Base-by-base conservation (phyloP, 2,797 vertebrate genomes). In the Corythornis leucogaster region DNA sequence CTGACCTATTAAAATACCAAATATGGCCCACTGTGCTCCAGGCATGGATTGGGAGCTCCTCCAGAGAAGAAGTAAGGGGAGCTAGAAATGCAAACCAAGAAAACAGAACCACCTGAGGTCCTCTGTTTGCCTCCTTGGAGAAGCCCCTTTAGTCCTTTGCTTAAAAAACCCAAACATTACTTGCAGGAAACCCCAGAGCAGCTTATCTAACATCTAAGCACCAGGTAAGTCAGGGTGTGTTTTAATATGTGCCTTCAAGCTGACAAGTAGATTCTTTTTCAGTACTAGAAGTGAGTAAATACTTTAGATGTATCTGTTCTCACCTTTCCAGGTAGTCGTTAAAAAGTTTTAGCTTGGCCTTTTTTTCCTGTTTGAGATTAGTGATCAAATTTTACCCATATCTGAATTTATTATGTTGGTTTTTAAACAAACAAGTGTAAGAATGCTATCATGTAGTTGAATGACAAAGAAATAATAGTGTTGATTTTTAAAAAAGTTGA, bases 41-140 rank as follows among this genome's bases (percentile, higher is more conserved):
- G 70, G 6, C 1, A 3, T 1, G 5, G 19, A 7, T 3, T 18
- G 14, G 17, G 22, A 66, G 3, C 19, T 40, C 2, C 18, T n/a
- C 17, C 4, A 35, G 50, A 40, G 38, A 1, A 66, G 17, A 55
- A 6, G 4, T 26, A 31, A 28, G 42, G 16, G 10, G 9, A 59
- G 24, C 7, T 28, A 35, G 19, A 67, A 88, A 67, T 33, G 42
- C 4, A 69, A 40, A 26, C 26, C 21, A 28, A 63, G 43, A 31
- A 53, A 81, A 8, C 5, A 55, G 55, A 12, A n/a, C 12, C 12
- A 43, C 38, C 15, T 67, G 62, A 85, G 25, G 14, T 51, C 12
- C 11, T 43, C 25, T 46, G 3, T 18, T 53, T 33, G 8, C 7
- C 25, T 62, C 12, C 26, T 38, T 50, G 46, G 33, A 64, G 55